phyloP scores from a whole-genome alignment of 2,113 vertebrate species.

The Myrmecophaga tridactyla region DNA sequence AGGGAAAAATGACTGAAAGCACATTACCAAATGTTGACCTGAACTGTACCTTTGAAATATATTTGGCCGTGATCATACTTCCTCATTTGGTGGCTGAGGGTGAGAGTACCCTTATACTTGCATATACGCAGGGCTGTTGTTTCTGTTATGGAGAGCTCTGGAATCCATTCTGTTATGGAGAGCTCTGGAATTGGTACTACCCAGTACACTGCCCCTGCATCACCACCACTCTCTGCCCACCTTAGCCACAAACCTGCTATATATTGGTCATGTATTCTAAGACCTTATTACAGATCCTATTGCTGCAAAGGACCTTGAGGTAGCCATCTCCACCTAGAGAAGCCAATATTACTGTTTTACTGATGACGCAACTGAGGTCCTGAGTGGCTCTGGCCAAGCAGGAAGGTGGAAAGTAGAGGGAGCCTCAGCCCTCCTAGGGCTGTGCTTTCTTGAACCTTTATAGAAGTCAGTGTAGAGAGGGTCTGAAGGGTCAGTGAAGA shows the following conservation, averaged over 20 bases:
- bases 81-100: neutral
- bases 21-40: neutral
- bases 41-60: neutral
- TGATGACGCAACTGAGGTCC: neutral
- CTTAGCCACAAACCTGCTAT: neutral
- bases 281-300: neutral
- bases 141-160: neutral
- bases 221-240: neutral
- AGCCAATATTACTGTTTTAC: neutral
- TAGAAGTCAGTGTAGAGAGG: neutral
- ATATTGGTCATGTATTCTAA: neutral
- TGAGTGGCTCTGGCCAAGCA: neutral
- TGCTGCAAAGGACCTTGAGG: neutral
- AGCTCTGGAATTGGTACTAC: neutral
- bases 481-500: neutral
- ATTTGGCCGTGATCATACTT: neutral
- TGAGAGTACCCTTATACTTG: neutral
- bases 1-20: neutral
- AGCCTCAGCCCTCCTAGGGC: fast-evolving
- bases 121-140: neutral
- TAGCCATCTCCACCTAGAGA: neutral
- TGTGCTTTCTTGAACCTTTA: neutral
- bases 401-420: neutral
- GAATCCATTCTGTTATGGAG: neutral
- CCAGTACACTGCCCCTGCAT: neutral